Percentiles rank a stretch among this genome's conserved stretches.
Conservation (phyloP, 2,113 vertebrate species). For the Ameiurus melas region DNA sequence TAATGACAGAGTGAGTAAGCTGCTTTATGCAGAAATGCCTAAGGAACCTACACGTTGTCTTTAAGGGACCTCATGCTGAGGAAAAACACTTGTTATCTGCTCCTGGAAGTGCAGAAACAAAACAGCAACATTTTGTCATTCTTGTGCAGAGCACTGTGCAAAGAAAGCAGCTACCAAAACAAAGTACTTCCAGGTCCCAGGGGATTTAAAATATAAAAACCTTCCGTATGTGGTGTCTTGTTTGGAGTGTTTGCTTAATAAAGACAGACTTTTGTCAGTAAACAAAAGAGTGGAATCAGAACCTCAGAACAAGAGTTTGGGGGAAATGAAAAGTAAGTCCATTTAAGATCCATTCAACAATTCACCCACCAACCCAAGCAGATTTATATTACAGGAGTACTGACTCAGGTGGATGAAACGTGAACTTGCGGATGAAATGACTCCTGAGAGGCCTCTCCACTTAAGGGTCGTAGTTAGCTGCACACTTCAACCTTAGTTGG, state of each 20-base stretch:
- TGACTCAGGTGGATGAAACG: background rate
- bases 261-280: conserved; percentile 48
- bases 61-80: background rate
- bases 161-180: conserved; percentile 45
- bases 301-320: conserved; percentile 3
- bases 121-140: conserved; percentile 8
- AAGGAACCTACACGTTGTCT: conserved; percentile 45
- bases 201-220: conserved; percentile 46
- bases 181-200: conserved; percentile 31
- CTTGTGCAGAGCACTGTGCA: conserved; percentile 20
- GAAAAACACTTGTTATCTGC: conserved; percentile 13
- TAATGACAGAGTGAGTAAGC: conserved; percentile 18
- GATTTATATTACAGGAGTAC: conserved; percentile 30
- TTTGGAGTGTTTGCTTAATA: conserved; percentile 44
- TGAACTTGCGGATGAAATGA: background rate
- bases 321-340: conserved; percentile 40
- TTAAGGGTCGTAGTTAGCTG: background rate
- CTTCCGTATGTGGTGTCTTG: conserved; percentile 25
- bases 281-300: conserved; percentile 32
- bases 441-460: background rate
- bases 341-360: conserved; percentile 5
- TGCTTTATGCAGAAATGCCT: conserved; percentile 45
- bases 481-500: background rate
- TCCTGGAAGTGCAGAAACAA: background rate
- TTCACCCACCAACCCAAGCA: background rate